Conservation (phyloP, 2,113 vertebrate species). For the Meriones unguiculatus region DNA sequence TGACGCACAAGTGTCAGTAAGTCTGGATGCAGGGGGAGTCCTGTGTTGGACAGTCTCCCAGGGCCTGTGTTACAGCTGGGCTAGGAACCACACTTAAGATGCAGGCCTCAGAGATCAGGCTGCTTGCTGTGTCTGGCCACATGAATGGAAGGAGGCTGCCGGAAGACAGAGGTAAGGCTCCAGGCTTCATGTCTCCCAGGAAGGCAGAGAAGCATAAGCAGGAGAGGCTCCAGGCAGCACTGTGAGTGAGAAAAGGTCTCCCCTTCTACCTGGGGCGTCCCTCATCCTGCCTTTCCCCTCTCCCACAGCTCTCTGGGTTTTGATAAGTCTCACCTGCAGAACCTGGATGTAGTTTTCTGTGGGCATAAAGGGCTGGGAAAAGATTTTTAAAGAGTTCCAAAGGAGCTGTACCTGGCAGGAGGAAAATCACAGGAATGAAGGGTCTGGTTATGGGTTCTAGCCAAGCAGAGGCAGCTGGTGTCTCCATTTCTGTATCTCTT, state of each 20-base stretch:
- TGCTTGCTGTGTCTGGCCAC: accelerated
- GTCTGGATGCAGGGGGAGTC: not conserved
- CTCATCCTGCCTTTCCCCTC: not conserved
- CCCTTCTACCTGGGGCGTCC: too few species aligned
- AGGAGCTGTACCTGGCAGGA: not conserved
- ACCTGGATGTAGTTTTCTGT: not conserved
- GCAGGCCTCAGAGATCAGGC: not conserved
- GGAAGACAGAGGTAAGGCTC: too few species aligned
- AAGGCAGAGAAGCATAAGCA: accelerated
- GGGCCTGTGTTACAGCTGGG: not conserved
- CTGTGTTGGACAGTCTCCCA: not conserved
- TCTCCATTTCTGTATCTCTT: not conserved
- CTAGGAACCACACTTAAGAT: not conserved
- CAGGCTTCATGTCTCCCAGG: not conserved
- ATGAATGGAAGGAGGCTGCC: accelerated
- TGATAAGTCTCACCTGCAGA: not conserved
- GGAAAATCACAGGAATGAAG: not conserved
- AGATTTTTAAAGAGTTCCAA: too few species aligned
- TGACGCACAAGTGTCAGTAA: too few species aligned
- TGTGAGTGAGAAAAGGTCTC: not conserved
- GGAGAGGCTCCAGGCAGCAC: accelerated
- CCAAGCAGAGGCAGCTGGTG: not conserved
- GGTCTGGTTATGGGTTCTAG: not conserved
- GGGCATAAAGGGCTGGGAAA: not conserved
- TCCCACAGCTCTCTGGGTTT: not conserved